Base-by-base conservation (phyloP, 1,140 invertebrate species). In the Tetragnatha versicolor region DNA sequence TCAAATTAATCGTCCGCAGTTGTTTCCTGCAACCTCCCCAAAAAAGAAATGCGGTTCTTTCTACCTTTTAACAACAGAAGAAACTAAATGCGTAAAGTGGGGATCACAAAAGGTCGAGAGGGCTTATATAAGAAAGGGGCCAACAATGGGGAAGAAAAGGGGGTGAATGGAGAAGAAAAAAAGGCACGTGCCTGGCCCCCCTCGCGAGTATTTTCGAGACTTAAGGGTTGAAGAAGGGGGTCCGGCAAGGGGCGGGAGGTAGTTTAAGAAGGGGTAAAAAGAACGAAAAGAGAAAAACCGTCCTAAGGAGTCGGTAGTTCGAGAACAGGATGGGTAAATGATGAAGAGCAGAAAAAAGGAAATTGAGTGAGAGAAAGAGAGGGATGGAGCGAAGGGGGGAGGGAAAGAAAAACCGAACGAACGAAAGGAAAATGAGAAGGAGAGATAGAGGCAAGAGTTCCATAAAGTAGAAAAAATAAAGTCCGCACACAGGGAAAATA, bases 271-370 rank as follows among this genome's bases (percentile, higher is more conserved):
- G 20, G 60, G 55, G 22, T 6, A 14, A 76, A 68, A 22, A 63
- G 22, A 42, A n/a, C 3, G 29, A n/a, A 42, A 42, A n/a, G n/a
- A n/a, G n/a, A 66, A 77, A 77, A 53, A 65, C 49, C 53, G 60
- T 65, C 49, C 73, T 55, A 65, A 77, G 49, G 47, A 66, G 61
- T 53, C 63, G 61, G 60, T 77, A 39, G n/a, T 58, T 58, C 47
- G 47, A 61, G 70, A 73, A 61, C 55, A 73, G 73, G 73, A 77
- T 77, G 73, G 42, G 73, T 66, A 77, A 75, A 77, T 77, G 73
- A 77, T 77, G 73, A 77, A 77, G 72, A 63, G 55, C 6, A 29
- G 25, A 29, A 60, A 14, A 55, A 70, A 70, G 22, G 14, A 49
- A 49, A 68, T 7, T 33, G 49, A 49, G 42, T 31, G 5, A 39